phyloP scores from a whole-genome alignment of 2,113 vertebrate species.

The Ctenomys sociabilis region DNA sequence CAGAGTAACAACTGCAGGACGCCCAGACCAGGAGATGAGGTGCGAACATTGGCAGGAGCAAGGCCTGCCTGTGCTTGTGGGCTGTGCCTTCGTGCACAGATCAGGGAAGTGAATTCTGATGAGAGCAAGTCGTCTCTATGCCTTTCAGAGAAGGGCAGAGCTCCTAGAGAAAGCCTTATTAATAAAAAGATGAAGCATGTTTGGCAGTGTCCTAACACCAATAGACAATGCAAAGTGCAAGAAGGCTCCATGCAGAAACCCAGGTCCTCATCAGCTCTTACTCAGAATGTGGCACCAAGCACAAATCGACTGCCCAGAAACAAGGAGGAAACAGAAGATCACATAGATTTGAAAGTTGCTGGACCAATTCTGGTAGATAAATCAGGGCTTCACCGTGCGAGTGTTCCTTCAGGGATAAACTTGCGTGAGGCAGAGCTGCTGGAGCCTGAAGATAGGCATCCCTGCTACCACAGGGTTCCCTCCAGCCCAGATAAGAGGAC shows the following conservation, averaged over 20 bases:
- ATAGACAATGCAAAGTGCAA: background rate
- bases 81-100: background rate
- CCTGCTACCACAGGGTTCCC: background rate
- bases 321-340: background rate
- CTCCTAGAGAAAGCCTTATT: background rate
- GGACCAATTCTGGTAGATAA: background rate
- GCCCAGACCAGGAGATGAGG: background rate
- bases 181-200: background rate
- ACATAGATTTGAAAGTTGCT: background rate
- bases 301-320: background rate
- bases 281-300: background rate
- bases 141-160: background rate
- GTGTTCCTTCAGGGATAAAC: background rate
- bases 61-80: background rate
- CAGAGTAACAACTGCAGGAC: background rate
- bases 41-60: background rate
- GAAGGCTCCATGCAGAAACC: background rate
- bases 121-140: background rate
- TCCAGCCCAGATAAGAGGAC: background rate
- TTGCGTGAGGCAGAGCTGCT: too few relatives aligned
- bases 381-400: background rate
- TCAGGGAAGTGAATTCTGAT: background rate
- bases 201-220: background rate
- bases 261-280: background rate
- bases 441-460: accelerated